Percentiles rank a stretch among this genome's conserved stretches.
These are phyloP conservation scores for Cheilosia scutellata DNA, from an alignment of 2,888 invertebrate species.

Conservation along the genomic window DNA sequence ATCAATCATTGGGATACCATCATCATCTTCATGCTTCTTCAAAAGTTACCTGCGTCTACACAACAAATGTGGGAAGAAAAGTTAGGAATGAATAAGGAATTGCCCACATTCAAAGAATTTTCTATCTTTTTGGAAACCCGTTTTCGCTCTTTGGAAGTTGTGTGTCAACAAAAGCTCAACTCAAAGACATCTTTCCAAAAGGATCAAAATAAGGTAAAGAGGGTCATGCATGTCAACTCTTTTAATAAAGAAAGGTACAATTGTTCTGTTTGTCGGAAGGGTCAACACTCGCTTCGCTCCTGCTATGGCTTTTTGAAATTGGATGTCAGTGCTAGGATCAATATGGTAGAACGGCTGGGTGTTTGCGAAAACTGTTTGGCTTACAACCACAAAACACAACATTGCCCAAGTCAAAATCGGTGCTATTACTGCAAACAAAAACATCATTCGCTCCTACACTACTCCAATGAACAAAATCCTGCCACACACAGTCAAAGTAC, in stretches of 20 bases:
- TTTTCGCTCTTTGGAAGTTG: slow-evolving; percentile 24
- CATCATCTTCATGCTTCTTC: slow-evolving; percentile 4
- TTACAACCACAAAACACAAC: slow-evolving; percentile 7
- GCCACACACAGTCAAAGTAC: background rate
- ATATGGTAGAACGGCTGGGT: background rate
- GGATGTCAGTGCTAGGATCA: background rate
- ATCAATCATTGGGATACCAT: slow-evolving; percentile 12
- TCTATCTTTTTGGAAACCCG: slow-evolving; percentile 20
- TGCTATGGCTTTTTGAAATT: background rate
- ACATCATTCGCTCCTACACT: slow-evolving; percentile 24
- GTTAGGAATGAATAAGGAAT: slow-evolving; percentile 6
- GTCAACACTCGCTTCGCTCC: slow-evolving; percentile 12
- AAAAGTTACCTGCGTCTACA: slow-evolving; percentile 2
- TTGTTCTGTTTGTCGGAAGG: slow-evolving; percentile 5
- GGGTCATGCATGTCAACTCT: slow-evolving; percentile 12
- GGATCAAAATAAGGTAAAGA: background rate
- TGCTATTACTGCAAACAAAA: slow-evolving; percentile 25
- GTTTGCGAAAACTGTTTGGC: slow-evolving; percentile 26
- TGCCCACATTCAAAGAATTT: slow-evolving; percentile 12
- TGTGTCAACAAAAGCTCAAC: background rate
- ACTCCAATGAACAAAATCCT: background rate
- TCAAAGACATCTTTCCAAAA: background rate
- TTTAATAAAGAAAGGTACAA: background rate
- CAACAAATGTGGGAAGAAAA: slow-evolving; percentile 42
- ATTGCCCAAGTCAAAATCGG: slow-evolving; percentile 19